Conservation (phyloP, 2,888 invertebrate genomes). For the Acronicta leporina region DNA sequence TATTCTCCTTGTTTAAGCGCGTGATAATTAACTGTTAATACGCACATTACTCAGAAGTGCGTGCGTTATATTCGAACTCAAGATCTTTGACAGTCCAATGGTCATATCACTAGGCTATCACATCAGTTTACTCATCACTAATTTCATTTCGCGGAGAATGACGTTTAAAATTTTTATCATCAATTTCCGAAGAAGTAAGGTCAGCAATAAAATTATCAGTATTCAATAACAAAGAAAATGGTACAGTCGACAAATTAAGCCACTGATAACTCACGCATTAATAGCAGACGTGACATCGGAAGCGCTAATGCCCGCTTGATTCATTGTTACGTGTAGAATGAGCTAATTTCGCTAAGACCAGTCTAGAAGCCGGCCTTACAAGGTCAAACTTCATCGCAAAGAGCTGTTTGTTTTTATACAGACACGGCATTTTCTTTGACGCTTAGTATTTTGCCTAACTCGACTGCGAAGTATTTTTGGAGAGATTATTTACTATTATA, state of each 20-base stretch:
- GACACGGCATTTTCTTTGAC: constrained; percentile 29
- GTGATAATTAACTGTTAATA: too few relatives aligned
- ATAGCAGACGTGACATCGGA: constrained; percentile 45
- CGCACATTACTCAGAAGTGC: too few relatives aligned
- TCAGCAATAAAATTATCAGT: not conserved
- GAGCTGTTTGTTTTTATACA: constrained; percentile 57
- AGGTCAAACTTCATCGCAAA: constrained; percentile 73
- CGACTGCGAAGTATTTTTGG: not conserved
- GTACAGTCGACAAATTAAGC: constrained; percentile 1
- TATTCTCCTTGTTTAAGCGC: too few relatives aligned
- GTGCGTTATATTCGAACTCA: too few relatives aligned
- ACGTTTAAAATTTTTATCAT: not conserved
- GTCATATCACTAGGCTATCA: too few relatives aligned
- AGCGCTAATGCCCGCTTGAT: constrained; percentile 42
- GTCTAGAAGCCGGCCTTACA: constrained; percentile 81
- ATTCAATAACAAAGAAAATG: constrained; percentile 2
- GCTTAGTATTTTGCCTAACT: constrained; percentile 40
- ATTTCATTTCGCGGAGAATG: too few relatives aligned
- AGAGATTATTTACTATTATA: too few relatives aligned
- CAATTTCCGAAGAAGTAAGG: not conserved
- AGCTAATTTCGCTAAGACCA: constrained; percentile 66
- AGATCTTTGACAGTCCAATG: too few relatives aligned
- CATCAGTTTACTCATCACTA: too few relatives aligned
- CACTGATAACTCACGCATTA: constrained; percentile 20
- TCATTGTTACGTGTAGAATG: constrained; percentile 54